phyloP scores from a whole-genome alignment of 2,113 vertebrate species.

The Anolis carolinensis region DNA sequence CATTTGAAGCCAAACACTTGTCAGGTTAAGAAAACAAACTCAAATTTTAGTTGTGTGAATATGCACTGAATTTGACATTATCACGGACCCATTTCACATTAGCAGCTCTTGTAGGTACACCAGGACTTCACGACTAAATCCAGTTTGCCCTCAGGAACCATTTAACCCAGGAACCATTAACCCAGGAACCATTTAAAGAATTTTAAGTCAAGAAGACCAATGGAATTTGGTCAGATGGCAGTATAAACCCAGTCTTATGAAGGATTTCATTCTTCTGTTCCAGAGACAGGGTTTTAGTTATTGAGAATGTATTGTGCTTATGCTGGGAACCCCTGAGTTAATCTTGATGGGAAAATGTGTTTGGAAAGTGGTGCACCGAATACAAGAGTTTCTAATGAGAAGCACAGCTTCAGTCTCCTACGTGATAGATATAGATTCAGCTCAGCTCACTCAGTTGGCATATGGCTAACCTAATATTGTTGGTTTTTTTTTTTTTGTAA shows the following conservation, averaged over 20 bases:
- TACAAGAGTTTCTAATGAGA: rapidly evolving
- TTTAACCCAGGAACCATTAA: too few relatives aligned
- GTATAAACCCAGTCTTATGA: neutral
- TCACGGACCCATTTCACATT: slow-evolving; percentile 26
- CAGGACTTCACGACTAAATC: neutral
- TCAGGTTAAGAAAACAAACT: neutral
- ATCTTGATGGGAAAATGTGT: neutral
- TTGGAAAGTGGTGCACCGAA: neutral
- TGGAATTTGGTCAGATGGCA: neutral
- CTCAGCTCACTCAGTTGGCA: neutral
- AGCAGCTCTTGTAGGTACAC: slow-evolving; percentile 38
- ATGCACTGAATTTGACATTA: neutral
- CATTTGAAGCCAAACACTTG: slow-evolving; percentile 1
- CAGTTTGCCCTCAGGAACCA: slow-evolving; percentile 4
- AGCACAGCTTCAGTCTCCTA: rapidly evolving
- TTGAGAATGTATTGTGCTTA: slow-evolving; percentile 49
- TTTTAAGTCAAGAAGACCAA: neutral
- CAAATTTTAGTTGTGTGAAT: neutral
- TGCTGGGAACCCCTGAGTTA: slow-evolving; percentile 66
- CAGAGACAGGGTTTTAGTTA: slow-evolving; percentile 17
- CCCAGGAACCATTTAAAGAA: neutral
- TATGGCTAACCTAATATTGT: slow-evolving; percentile 19
- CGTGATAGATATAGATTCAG: slow-evolving; percentile 17
- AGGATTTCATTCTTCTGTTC: slow-evolving; percentile 17
- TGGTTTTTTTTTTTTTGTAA: too few relatives aligned